phyloP scores from a whole-genome alignment of 1,140 invertebrate species.

The Caerostris darwini region DNA sequence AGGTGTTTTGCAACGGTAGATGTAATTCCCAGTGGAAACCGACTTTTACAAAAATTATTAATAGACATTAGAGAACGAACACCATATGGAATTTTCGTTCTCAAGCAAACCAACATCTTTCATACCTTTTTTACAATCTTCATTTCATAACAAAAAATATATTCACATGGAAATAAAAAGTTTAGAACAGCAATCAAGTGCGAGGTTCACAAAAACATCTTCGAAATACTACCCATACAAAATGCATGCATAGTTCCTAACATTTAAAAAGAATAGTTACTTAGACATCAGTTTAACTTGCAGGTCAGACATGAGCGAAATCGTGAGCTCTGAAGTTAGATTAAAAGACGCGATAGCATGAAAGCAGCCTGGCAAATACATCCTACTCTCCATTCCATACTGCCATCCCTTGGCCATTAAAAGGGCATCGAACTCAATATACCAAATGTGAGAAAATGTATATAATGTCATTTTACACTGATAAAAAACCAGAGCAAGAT shows the following conservation, averaged over 20 bases:
- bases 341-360: neutral
- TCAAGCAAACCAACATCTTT: no score
- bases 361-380: neutral
- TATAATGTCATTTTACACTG: neutral
- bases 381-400: slow-evolving; percentile 7
- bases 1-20: no score
- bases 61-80: no score
- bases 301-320: slow-evolving; percentile 14
- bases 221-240: neutral
- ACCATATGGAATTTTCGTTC: no score
- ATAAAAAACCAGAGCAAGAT: no score
- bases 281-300: slow-evolving; percentile 15
- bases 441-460: slow-evolving; percentile 9
- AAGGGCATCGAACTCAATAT: slow-evolving; percentile 16
- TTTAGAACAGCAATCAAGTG: no score
- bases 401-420: neutral
- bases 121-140: no score
- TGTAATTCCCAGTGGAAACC: no score
- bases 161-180: no score
- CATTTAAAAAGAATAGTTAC: slow-evolving; percentile 32
- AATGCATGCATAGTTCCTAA: neutral
- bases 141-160: no score
- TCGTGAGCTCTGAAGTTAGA: slow-evolving; percentile 30
- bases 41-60: no score
- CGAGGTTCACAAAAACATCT: no score